Conservation (phyloP, 2,113 vertebrate genomes). For the Gavia stellata region DNA sequence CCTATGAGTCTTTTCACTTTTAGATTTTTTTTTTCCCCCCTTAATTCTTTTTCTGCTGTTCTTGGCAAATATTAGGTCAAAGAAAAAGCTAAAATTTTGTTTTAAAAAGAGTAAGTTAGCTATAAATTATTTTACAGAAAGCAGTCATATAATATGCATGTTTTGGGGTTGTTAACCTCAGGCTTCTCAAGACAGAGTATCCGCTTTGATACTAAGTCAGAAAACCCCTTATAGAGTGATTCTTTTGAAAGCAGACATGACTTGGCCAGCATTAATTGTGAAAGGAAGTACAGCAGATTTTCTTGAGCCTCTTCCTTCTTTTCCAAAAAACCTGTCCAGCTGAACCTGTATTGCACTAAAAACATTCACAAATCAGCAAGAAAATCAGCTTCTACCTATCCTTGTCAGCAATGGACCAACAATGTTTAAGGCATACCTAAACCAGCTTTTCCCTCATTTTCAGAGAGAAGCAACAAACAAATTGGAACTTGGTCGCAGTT, state of each 20-base stretch:
- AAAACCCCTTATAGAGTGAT: not conserved
- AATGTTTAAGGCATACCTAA: not conserved
- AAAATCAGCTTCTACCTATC: not conserved
- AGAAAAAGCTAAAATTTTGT: not conserved
- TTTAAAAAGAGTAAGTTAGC: not conserved
- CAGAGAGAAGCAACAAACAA: not conserved
- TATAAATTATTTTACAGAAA: not conserved
- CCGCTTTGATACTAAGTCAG: not conserved
- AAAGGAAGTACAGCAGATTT: not conserved
- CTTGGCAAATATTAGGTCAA: not conserved
- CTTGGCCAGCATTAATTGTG: not conserved
- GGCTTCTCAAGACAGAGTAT: not conserved
- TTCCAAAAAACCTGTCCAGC: not conserved
- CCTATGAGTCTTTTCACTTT: not conserved
- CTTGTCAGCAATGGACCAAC: not conserved
- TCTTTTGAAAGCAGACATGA: not conserved
- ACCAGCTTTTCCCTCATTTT: not conserved
- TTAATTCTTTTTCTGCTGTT: not conserved
- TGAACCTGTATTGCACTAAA: not conserved
- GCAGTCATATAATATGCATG: not conserved
- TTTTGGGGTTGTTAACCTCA: not conserved
- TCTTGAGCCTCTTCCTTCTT: not conserved
- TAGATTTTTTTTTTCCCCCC: not conserved
- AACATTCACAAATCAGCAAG: not conserved
- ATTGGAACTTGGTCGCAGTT: not conserved